A percentile compares a stretch with the other conserved stretches of the same genome.
phyloP scores from a whole-genome alignment of 1,140 invertebrate species.

The Druon quercuslanigerum region DNA sequence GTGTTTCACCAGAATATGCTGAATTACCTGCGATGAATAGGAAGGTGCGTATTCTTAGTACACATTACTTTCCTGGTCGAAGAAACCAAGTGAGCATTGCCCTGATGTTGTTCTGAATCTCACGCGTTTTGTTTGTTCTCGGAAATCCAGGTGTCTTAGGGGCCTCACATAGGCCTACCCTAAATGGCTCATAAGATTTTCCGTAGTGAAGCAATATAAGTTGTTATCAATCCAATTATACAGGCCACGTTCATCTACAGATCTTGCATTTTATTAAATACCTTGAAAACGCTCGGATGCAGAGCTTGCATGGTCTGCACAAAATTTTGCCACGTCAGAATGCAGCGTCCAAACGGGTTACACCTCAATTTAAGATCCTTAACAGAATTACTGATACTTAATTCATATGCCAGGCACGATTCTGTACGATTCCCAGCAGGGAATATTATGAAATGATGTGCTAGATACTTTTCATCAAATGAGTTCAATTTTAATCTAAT shows the following conservation, averaged over 20 bases:
- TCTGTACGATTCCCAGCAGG: neutral
- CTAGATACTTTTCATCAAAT: neutral
- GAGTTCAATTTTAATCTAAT: neutral
- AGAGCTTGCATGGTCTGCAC: conserved; percentile 1
- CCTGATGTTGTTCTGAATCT: too few relatives aligned
- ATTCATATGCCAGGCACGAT: conserved; percentile 12
- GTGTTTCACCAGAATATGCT: too few relatives aligned
- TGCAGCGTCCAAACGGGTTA: neutral
- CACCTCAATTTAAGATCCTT: conserved; percentile 20
- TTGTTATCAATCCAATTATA: neutral
- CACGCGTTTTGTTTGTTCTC: too few relatives aligned
- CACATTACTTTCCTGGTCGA: too few relatives aligned
- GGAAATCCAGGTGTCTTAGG: neutral
- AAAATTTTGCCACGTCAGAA: neutral
- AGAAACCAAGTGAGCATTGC: too few relatives aligned
- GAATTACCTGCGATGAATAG: too few relatives aligned
- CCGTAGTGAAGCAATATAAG: neutral
- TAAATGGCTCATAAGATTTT: too few relatives aligned
- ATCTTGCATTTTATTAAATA: conserved; percentile 47
- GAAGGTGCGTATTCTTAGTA: too few relatives aligned
- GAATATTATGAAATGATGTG: neutral
- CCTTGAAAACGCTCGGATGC: conserved; percentile 5
- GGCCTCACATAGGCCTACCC: too few relatives aligned
- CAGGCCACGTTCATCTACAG: neutral
- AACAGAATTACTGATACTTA: neutral